Evolutionary conservation across 1,140 invertebrate genomes (phyloP).

Genomic region (Drosophila parvula): DNA sequence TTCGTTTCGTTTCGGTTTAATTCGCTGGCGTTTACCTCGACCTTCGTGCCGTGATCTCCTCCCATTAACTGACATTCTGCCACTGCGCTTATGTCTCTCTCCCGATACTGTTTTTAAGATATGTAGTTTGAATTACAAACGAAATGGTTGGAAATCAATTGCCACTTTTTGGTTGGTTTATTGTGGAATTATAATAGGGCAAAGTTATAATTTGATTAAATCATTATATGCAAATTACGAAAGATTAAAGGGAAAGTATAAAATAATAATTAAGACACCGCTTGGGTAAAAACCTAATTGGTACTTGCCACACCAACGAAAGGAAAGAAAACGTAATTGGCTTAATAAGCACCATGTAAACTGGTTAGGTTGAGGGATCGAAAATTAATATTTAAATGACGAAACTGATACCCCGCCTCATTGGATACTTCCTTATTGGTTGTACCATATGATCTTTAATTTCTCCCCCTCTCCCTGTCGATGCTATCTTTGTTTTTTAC

Average conservation of each 20-base stretch:
- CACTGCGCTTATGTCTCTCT: not conserved
- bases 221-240: slow-evolving; percentile 5
- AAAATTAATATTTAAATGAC: slow-evolving; percentile 8
- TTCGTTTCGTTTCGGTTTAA: slow-evolving; percentile 26
- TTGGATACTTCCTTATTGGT: slow-evolving; percentile 10
- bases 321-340: slow-evolving; percentile 11
- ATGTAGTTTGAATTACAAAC: not conserved
- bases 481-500: not conserved
- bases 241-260: slow-evolving; percentile 21
- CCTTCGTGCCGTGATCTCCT: slow-evolving; percentile 25
- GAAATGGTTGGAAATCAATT: not conserved
- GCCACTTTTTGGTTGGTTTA: not conserved
- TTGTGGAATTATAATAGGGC: not conserved
- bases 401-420: not conserved
- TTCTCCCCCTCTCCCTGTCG: not conserved
- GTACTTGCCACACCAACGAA: slow-evolving; percentile 7
- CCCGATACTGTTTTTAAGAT: not conserved
- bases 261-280: slow-evolving; percentile 13
- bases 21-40: slow-evolving; percentile 29
- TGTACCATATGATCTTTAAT: not conserved
- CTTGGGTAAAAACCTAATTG: slow-evolving; percentile 9
- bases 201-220: not conserved
- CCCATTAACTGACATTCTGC: slow-evolving; percentile 1
- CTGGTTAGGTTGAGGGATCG: slow-evolving; percentile 12
- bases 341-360: slow-evolving; percentile 15